A percentile compares a stretch with the other conserved stretches of the same genome.
Conservation (phyloP, 2,888 invertebrate genomes). For the Entomobrya proxima region DNA sequence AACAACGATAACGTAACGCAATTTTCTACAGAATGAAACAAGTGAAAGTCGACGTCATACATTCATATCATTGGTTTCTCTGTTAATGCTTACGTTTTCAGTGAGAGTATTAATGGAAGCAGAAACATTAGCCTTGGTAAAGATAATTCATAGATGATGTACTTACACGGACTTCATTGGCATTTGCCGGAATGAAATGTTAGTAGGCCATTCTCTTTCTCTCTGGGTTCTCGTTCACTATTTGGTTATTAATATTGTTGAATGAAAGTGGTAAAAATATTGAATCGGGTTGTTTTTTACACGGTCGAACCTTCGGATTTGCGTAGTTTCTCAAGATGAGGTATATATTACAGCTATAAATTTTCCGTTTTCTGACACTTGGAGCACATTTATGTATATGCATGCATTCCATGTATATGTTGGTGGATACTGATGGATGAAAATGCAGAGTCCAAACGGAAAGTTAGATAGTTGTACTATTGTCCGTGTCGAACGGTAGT, state of each 20-base stretch:
- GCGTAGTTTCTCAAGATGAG: conserved; percentile 34
- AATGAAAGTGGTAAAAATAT: conserved; percentile 28
- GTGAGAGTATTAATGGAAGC: neutral
- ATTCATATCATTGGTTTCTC: conserved; percentile 38
- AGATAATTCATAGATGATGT: conserved; percentile 9
- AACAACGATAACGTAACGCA: conserved; percentile 1
- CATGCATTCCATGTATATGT: too few species aligned
- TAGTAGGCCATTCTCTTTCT: conserved; percentile 65
- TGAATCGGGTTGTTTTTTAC: neutral
- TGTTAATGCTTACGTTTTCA: neutral
- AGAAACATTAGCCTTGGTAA: neutral
- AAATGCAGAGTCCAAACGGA: too few species aligned
- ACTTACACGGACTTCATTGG: conserved; percentile 52
- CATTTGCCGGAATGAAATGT: conserved; percentile 65
- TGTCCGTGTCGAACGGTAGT: too few species aligned
- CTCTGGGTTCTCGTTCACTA: neutral
- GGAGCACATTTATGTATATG: neutral
- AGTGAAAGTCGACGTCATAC: conserved; percentile 30
- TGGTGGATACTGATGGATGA: too few species aligned
- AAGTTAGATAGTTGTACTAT: too few species aligned
- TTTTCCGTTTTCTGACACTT: conserved; percentile 10
- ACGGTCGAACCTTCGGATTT: neutral
- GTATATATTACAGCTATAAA: conserved; percentile 1
- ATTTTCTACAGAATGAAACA: neutral
- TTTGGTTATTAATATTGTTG: conserved; percentile 33